Evolutionary conservation across 1,140 invertebrate species (phyloP).

Genomic region (Camponotus vicinus): DNA sequence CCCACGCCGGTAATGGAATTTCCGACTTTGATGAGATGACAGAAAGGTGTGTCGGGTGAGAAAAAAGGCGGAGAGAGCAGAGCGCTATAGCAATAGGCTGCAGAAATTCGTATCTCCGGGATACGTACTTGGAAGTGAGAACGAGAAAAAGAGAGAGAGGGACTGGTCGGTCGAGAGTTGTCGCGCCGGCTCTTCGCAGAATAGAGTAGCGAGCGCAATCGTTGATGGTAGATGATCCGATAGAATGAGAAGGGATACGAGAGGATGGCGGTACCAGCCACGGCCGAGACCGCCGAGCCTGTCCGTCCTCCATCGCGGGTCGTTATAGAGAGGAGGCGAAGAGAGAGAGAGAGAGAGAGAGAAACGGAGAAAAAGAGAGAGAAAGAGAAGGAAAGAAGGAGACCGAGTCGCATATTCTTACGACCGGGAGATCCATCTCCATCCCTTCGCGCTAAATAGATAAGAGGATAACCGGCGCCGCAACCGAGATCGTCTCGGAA

Average conservation of each 20-base stretch:
- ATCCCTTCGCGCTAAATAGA: slow-evolving; percentile 52
- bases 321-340: slow-evolving; percentile 36
- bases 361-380: slow-evolving; percentile 33
- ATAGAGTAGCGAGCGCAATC: slow-evolving; percentile 56
- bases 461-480: slow-evolving; percentile 51
- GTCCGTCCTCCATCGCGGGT: slow-evolving; percentile 75
- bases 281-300: slow-evolving; percentile 77
- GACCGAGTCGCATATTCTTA: slow-evolving; percentile 12
- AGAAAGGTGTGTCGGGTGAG: not conserved
- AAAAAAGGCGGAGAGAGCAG: not conserved
- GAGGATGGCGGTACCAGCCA: slow-evolving; percentile 84
- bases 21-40: not conserved
- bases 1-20: slow-evolving; percentile 18
- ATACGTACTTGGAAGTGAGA: not conserved
- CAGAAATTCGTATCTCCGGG: slow-evolving; percentile 24
- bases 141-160: not conserved
- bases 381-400: slow-evolving; percentile 2
- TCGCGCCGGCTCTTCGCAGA: slow-evolving; percentile 32
- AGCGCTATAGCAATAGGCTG: not conserved
- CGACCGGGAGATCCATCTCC: slow-evolving; percentile 47
- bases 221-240: slow-evolving; percentile 69
- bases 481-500: slow-evolving; percentile 37
- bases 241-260: slow-evolving; percentile 81
- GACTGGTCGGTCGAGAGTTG: slow-evolving; percentile 44
- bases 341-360: not conserved